Conservation (phyloP, 2,888 invertebrate genomes). For the Drosophila subquinaria region DNA sequence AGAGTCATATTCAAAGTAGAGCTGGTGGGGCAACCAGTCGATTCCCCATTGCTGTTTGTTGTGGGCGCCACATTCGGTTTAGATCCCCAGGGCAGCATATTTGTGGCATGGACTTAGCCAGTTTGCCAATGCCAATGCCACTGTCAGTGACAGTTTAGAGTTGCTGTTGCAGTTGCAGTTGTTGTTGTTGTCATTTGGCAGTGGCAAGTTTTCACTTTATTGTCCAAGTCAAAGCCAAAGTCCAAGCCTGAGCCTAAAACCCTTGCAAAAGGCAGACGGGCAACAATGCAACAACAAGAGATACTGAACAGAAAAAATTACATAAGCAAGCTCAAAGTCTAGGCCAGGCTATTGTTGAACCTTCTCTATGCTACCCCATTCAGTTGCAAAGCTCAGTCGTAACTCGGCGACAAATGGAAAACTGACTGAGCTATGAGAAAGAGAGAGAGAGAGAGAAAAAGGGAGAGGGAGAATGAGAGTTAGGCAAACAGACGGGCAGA, state of each 20-base stretch:
- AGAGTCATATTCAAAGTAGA: conserved; percentile 36
- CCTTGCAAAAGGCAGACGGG: conserved; percentile 25
- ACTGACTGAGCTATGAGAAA: conserved; percentile 40
- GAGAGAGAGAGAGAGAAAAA: too few species aligned
- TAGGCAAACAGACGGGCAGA: conserved; percentile 44
- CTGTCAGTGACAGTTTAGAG: conserved; percentile 40
- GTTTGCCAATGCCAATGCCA: conserved; percentile 38
- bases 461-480: conserved; percentile 10
- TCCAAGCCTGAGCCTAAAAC: conserved; percentile 64
- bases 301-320: conserved; percentile 46
- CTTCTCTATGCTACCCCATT: conserved; percentile 27
- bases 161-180: too few species aligned
- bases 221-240: conserved; percentile 64
- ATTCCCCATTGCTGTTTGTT: conserved; percentile 45
- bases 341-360: conserved; percentile 62
- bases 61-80: conserved; percentile 46
- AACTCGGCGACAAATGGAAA: conserved; percentile 63
- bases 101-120: conserved; percentile 63
- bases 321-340: conserved; percentile 69
- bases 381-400: conserved; percentile 58
- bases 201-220: conserved; percentile 72
- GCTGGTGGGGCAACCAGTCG: conserved; percentile 35
- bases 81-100: conserved; percentile 52
- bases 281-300: conserved; percentile 18
- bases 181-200: conserved; percentile 50